A percentile compares a stretch with the other conserved stretches of the same genome.
These are phyloP conservation scores for Palythoa caribaeorum DNA, from an alignment of 92 coral and sea anemone genomes.

Conservation along the genomic window DNA sequence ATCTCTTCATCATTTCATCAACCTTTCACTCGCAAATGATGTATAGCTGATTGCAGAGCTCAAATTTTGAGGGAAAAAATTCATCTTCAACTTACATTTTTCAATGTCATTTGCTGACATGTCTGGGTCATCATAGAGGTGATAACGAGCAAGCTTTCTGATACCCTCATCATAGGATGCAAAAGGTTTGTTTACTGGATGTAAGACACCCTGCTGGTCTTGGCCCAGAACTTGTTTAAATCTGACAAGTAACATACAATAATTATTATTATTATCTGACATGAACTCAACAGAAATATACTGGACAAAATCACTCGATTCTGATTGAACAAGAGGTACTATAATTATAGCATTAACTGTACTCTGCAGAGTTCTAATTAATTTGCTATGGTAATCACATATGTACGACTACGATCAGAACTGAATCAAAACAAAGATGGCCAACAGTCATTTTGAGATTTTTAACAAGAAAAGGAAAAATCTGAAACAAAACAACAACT, in stretches of 20 bases:
- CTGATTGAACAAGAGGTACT: too few species aligned
- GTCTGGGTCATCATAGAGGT: constrained; percentile 91
- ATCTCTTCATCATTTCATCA: neutral
- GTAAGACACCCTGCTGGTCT: constrained; percentile 87
- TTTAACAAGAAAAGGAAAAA: too few species aligned
- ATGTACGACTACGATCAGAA: too few species aligned
- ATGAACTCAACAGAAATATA: too few species aligned
- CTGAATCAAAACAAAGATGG: too few species aligned
- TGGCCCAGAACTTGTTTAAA: constrained; percentile 81
- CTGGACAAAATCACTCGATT: too few species aligned
- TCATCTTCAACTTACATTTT: constrained; percentile 67
- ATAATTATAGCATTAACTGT: too few species aligned
- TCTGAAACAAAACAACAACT: too few species aligned
- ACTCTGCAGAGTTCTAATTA: too few species aligned
- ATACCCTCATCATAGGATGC: constrained; percentile 78
- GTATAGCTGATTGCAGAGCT: neutral
- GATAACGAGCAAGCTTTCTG: constrained; percentile 82
- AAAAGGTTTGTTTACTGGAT: constrained; percentile 85
- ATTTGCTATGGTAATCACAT: too few species aligned
- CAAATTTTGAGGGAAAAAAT: neutral
- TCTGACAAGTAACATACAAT: constrained; percentile 45
- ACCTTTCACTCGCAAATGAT: neutral
- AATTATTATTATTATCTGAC: too few species aligned
- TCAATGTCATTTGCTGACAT: constrained; percentile 77
- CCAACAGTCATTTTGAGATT: too few species aligned